phyloP scores from a whole-genome alignment of 2,113 vertebrate species.

The Xyrauchen texanus region DNA sequence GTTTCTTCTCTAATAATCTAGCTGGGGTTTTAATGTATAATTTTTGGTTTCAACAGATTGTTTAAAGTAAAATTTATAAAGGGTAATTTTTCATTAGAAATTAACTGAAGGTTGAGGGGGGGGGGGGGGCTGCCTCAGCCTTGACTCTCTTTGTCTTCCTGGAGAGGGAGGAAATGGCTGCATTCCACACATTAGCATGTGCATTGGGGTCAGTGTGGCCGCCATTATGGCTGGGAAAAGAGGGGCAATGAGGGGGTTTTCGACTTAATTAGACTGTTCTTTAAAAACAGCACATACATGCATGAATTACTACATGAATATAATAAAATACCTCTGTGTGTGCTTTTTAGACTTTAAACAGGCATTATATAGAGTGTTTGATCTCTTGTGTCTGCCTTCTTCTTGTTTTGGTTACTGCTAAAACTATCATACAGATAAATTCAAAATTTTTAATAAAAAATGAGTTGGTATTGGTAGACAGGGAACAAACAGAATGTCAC shows the following conservation, averaged over 20 bases:
- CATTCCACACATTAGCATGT: slow-evolving; percentile 82
- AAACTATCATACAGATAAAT: no score
- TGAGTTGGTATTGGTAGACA: slow-evolving; percentile 11
- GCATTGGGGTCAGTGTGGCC: slow-evolving; percentile 66
- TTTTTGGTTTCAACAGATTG: neutral
- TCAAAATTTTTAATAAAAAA: neutral
- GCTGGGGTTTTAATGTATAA: neutral
- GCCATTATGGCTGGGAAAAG: slow-evolving; percentile 37
- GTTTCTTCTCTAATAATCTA: neutral
- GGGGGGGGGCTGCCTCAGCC: slow-evolving; percentile 47
- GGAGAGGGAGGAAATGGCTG: slow-evolving; percentile 74
- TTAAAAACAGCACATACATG: slow-evolving; percentile 52
- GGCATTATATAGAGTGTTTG: no score
- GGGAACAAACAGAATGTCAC: neutral
- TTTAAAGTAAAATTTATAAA: slow-evolving; percentile 32
- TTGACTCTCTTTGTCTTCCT: slow-evolving; percentile 73
- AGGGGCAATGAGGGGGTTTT: slow-evolving; percentile 51
- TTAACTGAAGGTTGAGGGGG: neutral
- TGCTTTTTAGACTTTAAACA: neutral
- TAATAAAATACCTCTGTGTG: neutral
- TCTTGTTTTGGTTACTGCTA: no score
- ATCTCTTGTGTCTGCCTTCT: no score
- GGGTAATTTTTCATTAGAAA: neutral
- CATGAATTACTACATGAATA: slow-evolving; percentile 51
- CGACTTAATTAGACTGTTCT: slow-evolving; percentile 57